phyloP scores from a whole-genome alignment of 92 coral and sea anemone genomes.

The Actinernus sp. region DNA sequence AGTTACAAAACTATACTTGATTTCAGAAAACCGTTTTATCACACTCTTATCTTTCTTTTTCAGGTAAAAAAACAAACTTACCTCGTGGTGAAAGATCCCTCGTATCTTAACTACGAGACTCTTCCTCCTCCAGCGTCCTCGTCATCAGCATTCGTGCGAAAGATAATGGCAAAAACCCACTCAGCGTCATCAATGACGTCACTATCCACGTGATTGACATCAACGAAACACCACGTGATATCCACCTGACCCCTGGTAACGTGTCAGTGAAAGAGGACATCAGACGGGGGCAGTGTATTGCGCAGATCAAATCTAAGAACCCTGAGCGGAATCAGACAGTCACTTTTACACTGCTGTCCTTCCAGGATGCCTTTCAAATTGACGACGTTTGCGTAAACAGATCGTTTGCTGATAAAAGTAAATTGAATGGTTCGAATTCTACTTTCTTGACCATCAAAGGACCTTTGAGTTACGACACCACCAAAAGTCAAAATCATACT shows the following conservation, averaged over 20 bases:
- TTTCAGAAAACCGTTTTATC: too few species aligned
- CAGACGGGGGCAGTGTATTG: conserved; percentile 67
- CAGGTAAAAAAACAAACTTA: conserved; percentile 58
- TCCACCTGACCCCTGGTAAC: conserved; percentile 46
- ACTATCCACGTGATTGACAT: conserved; percentile 60
- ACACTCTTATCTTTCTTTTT: too few species aligned
- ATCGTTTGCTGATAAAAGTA: conserved; percentile 19
- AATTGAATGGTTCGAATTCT: neutral
- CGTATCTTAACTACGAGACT: conserved; percentile 80
- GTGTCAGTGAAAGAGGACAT: conserved; percentile 72
- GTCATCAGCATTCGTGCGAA: conserved; percentile 72
- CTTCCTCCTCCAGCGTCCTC: conserved; percentile 57
- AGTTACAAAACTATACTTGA: too few species aligned
- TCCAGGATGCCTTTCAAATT: conserved; percentile 54
- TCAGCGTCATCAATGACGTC: conserved; percentile 53
- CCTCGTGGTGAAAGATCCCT: conserved; percentile 71
- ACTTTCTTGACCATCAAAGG: conserved; percentile 52
- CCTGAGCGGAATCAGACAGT: conserved; percentile 79
- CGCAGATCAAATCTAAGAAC: conserved; percentile 70
- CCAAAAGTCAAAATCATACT: conserved; percentile 11
- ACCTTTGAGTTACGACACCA: conserved; percentile 65
- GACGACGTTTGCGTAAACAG: conserved; percentile 29
- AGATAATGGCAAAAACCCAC: conserved; percentile 68
- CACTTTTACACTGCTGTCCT: conserved; percentile 56
- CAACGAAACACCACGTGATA: conserved; percentile 79